These are phyloP conservation scores for Ictidomys tridecemlineatus DNA, from an alignment of 2,113 vertebrate genomes.

Conservation along the genomic window DNA sequence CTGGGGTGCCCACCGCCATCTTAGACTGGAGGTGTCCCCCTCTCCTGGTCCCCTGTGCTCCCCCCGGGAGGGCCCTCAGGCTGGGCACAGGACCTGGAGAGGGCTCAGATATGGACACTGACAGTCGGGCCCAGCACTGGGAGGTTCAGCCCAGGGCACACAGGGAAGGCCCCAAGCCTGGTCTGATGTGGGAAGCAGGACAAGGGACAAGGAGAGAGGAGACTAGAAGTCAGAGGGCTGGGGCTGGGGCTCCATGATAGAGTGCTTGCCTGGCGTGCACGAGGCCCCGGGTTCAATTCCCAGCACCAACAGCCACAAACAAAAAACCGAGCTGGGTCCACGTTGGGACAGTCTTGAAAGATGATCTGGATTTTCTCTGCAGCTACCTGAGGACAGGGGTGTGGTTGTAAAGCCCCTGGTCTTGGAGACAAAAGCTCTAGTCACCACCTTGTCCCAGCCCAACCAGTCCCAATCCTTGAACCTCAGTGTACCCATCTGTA, in stretches of 20 bases:
- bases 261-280: no score
- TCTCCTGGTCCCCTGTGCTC: rapidly evolving
- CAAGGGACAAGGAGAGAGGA: neutral
- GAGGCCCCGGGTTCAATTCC: no score
- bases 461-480: neutral
- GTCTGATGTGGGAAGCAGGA: neutral
- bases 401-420: neutral
- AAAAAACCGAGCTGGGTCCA: neutral
- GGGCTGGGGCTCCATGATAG: no score
- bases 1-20: neutral
- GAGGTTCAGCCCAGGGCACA: neutral
- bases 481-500: neutral
- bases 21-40: neutral
- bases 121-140: neutral
- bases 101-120: neutral
- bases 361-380: neutral
- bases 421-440: neutral
- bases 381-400: neutral
- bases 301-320: no score
- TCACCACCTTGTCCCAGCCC: neutral
- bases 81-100: rapidly evolving
- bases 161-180: neutral
- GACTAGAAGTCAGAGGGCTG: neutral
- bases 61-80: rapidly evolving
- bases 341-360: rapidly evolving